Evolutionary conservation across 2,888 invertebrate species (phyloP).

Genomic region (Hyppa rectilinea): DNA sequence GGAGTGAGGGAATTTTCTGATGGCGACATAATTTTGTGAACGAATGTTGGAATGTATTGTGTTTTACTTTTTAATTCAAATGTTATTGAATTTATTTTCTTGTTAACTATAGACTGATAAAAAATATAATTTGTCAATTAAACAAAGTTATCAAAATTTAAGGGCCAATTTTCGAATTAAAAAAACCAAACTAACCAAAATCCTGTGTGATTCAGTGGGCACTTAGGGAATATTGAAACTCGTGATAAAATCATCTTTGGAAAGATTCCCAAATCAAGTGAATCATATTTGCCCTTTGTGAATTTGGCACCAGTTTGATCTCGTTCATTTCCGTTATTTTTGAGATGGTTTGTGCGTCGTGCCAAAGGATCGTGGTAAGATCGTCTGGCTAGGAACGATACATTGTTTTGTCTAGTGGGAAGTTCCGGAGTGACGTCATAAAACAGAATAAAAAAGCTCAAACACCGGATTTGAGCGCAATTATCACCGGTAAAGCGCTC

Average conservation of each 20-base stretch:
- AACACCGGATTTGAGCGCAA: slow-evolving; percentile 32
- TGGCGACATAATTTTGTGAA: slow-evolving; percentile 29
- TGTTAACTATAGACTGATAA: not conserved
- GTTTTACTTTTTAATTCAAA: not conserved
- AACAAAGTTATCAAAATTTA: too few relatives aligned
- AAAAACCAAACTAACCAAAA: slow-evolving; percentile 17
- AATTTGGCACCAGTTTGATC: slow-evolving; percentile 66
- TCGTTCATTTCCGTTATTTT: slow-evolving; percentile 61
- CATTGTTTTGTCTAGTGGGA: slow-evolving; percentile 49
- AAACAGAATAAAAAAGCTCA: slow-evolving; percentile 32
- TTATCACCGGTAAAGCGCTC: slow-evolving; percentile 32
- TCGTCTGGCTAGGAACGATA: slow-evolving; percentile 47
- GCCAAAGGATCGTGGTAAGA: slow-evolving; percentile 62
- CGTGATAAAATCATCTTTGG: slow-evolving; percentile 61
- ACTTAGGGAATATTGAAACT: slow-evolving; percentile 54
- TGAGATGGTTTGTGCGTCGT: slow-evolving; percentile 50
- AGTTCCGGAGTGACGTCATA: slow-evolving; percentile 53
- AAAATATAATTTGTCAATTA: too few relatives aligned
- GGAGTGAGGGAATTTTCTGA: slow-evolving; percentile 5
- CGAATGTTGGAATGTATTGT: slow-evolving; percentile 9
- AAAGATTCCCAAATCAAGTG: slow-evolving; percentile 62
- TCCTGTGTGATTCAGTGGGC: slow-evolving; percentile 40
- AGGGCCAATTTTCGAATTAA: not conserved
- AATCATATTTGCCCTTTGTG: slow-evolving; percentile 66
- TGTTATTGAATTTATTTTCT: not conserved